Conservation (phyloP, 2,888 invertebrate genomes). For the Conops quadrifasciatus region DNA sequence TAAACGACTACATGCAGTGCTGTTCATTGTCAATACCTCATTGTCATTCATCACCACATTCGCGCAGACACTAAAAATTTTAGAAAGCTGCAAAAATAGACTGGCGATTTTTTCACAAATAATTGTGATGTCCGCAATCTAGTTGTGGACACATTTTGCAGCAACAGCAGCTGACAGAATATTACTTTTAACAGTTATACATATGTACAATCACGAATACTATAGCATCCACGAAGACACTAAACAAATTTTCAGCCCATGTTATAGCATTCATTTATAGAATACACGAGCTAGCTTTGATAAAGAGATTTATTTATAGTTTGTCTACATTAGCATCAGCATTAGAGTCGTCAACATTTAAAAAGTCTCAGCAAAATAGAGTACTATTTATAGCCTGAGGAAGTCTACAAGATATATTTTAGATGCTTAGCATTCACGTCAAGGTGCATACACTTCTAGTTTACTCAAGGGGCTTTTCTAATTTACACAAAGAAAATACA, state of each 20-base stretch:
- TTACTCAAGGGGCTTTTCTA: constrained; percentile 13
- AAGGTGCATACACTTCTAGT: not conserved
- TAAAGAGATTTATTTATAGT: not conserved
- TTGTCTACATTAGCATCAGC: not conserved
- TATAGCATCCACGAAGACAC: not conserved
- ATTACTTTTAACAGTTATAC: no score
- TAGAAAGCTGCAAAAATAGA: constrained; percentile 4
- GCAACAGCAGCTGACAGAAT: not conserved
- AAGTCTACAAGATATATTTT: not conserved
- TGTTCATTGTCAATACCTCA: no score
- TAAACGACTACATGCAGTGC: no score
- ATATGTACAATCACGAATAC: no score
- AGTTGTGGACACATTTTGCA: not conserved
- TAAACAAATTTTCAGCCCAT: no score
- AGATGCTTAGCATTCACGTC: not conserved
- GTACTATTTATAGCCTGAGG: not conserved
- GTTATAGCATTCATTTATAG: not conserved
- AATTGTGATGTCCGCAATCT: not conserved
- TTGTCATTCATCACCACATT: not conserved
- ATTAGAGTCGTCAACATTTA: no score
- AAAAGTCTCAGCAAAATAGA: no score
- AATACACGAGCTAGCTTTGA: not conserved
- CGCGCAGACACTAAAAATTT: not conserved
- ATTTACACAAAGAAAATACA: not conserved
- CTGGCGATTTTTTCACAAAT: not conserved